Percentiles rank a stretch among this genome's conserved stretches.
These are phyloP conservation scores for Orchesellides sinensis DNA, from an alignment of 2,888 invertebrate species.

Conservation along the genomic window DNA sequence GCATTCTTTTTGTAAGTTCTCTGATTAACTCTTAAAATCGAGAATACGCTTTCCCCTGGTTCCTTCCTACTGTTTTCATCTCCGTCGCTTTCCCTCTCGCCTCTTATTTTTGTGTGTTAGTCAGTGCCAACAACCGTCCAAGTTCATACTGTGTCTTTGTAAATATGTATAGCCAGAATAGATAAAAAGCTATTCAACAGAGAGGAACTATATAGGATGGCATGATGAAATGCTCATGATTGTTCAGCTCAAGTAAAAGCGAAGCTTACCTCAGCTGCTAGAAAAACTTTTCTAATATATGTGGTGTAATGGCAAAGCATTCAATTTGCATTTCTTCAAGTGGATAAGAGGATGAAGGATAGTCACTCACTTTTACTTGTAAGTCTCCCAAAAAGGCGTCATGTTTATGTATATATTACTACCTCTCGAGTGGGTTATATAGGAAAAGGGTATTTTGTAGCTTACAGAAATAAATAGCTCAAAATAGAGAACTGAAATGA, in stretches of 20 bases:
- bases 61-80: neutral
- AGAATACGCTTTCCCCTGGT: constrained; percentile 24
- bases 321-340: constrained; percentile 43
- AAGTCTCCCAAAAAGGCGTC: neutral
- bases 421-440: neutral
- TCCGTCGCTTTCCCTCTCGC: neutral
- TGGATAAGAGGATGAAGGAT: constrained; percentile 41
- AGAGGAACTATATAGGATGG: too few relatives aligned
- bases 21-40: constrained; percentile 40
- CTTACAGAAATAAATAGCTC: neutral
- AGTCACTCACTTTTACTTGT: constrained; percentile 3
- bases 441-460: neutral
- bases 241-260: neutral
- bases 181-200: neutral
- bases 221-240: neutral
- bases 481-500: too few relatives aligned
- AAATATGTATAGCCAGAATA: neutral
- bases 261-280: neutral
- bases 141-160: neutral
- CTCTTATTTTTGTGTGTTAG: neutral
- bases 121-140: neutral
- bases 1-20: constrained; percentile 24
- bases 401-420: too few relatives aligned
- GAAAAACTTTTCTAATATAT: constrained; percentile 30
- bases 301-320: constrained; percentile 15